Base-by-base conservation (phyloP, 92 coral and sea anemone genomes). In the Parazoanthus swiftii region DNA sequence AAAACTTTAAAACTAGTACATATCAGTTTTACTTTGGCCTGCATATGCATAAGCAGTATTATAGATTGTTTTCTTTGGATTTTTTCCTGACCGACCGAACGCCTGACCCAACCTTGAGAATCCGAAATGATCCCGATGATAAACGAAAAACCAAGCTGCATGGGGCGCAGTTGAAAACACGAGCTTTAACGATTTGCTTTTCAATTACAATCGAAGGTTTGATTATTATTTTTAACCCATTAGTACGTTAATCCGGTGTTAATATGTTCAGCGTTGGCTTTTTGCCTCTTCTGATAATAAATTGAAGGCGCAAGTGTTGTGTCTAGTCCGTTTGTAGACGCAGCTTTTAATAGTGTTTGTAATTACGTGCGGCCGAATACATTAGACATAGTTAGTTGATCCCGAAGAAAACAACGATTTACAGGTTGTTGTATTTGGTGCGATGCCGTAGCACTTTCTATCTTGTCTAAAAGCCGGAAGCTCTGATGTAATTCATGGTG, bases 401-500 rank as follows among this genome's bases (percentile, higher is more conserved):
- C 63, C 54, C 15, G n/a, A 70, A 84, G 75, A 70, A 26, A 9
- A 39, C 80, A 51, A 10, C 20, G 44, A 42, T 48, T 73, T 51
- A 84, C 87, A 48, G 87, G 87, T 84, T 84, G 79, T 26, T 44
- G 79, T 48, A 1, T 71, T 70, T 10, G 79, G 38, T 72, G 36
- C 3, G 44, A 20, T 63, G 80, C 48, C 35, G 59, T 13, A 82
- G 73, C 26, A 42, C 75, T 67, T n/a, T 65, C 76, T 65, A 39
- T 59, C 16, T 81, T 66, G 54, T 8, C 46, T 15, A 26, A 82
- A 68, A 73, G 46, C 86, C 76, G 79, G 78, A 84, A 84, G 79
- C 79, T 33, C 13, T 84, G 79, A 48, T 44, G 77, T 68, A 72
- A 84, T 71, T 50, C 33, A 20, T n/a, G 68, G 76, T 70, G 87